Evolutionary conservation across 2,797 vertebrate genomes (phyloP).

Genomic region (Sternarchorhynchus goeldii): DNA sequence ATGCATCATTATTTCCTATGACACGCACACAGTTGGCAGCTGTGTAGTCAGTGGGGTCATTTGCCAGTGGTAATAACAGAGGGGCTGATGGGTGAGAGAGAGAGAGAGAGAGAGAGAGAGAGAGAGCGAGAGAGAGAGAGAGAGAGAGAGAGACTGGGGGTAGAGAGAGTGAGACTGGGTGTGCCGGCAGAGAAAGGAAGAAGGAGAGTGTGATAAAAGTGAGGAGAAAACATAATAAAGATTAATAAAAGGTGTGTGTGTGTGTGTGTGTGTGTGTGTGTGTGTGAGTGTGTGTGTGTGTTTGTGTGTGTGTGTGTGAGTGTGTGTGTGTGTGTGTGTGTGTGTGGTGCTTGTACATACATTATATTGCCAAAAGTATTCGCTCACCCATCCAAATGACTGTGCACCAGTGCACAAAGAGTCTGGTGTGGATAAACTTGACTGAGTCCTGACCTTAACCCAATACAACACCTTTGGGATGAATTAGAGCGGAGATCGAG

Average conservation of each 20-base stretch:
- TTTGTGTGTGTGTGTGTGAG: slow-evolving; percentile 36
- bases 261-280: slow-evolving; percentile 40
- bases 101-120: slow-evolving; percentile 1
- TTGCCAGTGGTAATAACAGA: slow-evolving; percentile 67
- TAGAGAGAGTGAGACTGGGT: slow-evolving; percentile 15
- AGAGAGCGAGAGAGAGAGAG: background rate
- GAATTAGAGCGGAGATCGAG: no score
- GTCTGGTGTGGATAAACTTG: no score
- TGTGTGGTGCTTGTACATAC: slow-evolving; percentile 19
- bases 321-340: slow-evolving; percentile 40
- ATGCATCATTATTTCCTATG: slow-evolving; percentile 52
- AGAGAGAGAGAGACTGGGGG: background rate
- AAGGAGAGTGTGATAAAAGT: background rate
- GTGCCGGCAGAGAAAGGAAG: background rate
- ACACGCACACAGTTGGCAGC: slow-evolving; percentile 54
- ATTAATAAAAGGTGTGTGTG: slow-evolving; percentile 27
- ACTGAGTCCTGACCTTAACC: no score
- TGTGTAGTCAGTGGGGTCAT: slow-evolving; percentile 60
- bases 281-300: slow-evolving; percentile 37
- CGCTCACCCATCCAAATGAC: no score
- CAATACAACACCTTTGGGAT: no score
- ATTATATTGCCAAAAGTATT: no score
- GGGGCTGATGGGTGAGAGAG: slow-evolving; percentile 60
- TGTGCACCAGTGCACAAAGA: no score
- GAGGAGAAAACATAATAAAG: slow-evolving; percentile 40